Evolutionary conservation across 2,888 invertebrate species (phyloP).

Genomic region (Melanophora roralis): DNA sequence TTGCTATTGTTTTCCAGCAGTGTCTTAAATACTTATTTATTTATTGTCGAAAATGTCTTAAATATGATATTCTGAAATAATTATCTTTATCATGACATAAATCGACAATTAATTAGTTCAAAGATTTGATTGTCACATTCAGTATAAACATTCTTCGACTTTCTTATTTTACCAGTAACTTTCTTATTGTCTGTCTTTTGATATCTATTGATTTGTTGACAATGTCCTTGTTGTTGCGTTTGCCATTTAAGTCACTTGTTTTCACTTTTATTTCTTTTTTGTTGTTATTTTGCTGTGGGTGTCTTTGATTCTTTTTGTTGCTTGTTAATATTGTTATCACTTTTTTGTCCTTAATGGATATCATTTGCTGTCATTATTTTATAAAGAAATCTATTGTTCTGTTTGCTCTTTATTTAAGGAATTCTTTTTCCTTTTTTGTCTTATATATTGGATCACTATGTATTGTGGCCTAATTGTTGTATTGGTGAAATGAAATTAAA

Average conservation of each 20-base stretch:
- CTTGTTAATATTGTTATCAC: constrained; percentile 13
- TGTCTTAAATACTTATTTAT: too few relatives aligned
- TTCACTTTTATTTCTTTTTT: neutral
- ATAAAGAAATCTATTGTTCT: constrained; percentile 1
- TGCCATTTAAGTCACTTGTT: constrained; percentile 18
- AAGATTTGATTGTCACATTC: constrained; percentile 63
- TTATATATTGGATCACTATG: constrained; percentile 12
- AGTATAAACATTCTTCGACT: neutral
- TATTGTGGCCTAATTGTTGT: constrained; percentile 8
- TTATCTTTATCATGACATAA: constrained; percentile 73
- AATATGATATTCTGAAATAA: constrained; percentile 66
- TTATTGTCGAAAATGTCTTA: neutral
- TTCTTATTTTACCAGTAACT: neutral
- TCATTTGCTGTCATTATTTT: neutral
- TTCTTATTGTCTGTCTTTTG: constrained; percentile 15
- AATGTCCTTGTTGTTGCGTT: constrained; percentile 59
- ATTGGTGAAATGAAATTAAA: neutral
- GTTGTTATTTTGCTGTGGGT: neutral
- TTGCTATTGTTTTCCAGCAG: neutral
- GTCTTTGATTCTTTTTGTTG: neutral
- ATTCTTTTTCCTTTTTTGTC: neutral
- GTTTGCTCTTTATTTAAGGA: neutral
- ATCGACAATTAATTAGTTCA: constrained; percentile 72
- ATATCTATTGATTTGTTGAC: constrained; percentile 70
- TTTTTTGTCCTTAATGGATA: neutral